Evolutionary conservation across 2,113 vertebrate genomes (phyloP), one percentile per base, ranked within the genome.

Genomic region (Myiopsitta monachus): DNA sequence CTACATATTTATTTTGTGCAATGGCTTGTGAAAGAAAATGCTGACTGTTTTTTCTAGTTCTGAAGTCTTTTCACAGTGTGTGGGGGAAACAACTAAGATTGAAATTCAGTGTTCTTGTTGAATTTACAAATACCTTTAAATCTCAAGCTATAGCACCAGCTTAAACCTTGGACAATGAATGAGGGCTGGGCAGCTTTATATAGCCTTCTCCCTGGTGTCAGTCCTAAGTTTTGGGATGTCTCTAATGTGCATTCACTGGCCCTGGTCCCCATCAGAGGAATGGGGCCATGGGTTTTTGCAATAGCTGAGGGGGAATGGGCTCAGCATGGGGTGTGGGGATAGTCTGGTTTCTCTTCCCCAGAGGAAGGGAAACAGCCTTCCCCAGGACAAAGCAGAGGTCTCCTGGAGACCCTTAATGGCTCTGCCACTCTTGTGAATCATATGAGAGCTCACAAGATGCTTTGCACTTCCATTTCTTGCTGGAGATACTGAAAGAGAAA

Each of bases 1-100:
- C 72, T 91, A 54, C 67, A 85, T 91, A 91, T 92, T 94, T 96
- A 91, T 94, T 97, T 79, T 88, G 92, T 92, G 73, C 69, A 88
- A 57, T 23, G 62, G 66, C 41, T 88, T 91, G 83, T 94, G 80
- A 94, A 96, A 75, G 66, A 81, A 93, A 93, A 33, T 62, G 80
- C 66, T 95, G 76, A 57, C 92, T 92, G 54, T 41, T 91, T 92
- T 83, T 86, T 70, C 90, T 72, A 64, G 17, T 41, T 83, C 83
- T 87, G 92, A 92, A 81, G 46, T n/a, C 5, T 16, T 83, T 83
- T 74, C 69, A 84, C 39, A 75, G 61, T 43, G 66, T 78, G 21
- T 72, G 46, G 1, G 70, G 36, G 64, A 88, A 95, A 90, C 11
- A 83, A 54, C 36, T 82, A 79, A 86, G 57, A 68, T 15, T 57